Evolutionary conservation across 2,113 vertebrate genomes (phyloP).

Genomic region (Siniperca knerii): DNA sequence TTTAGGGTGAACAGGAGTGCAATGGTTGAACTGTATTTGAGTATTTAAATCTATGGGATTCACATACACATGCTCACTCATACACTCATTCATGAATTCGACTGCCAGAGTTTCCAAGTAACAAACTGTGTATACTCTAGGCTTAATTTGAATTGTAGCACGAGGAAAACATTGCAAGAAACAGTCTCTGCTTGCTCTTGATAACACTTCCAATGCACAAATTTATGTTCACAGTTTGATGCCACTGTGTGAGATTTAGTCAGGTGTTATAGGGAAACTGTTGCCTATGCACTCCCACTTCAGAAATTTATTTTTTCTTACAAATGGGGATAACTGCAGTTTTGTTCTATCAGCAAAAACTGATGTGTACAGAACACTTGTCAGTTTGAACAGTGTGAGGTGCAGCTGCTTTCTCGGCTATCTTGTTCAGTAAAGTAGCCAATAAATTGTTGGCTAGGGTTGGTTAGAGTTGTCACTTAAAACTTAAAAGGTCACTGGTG

Average conservation of each 20-base stretch:
- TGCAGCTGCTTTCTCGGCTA: constrained; percentile 10
- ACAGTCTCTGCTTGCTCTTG: background rate
- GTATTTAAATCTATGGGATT: background rate
- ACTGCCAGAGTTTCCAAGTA: background rate
- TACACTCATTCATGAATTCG: background rate
- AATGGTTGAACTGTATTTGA: background rate
- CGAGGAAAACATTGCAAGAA: background rate
- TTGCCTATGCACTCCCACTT: background rate
- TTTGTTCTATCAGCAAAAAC: background rate
- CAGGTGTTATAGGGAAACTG: background rate
- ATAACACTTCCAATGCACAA: background rate
- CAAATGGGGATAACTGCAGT: constrained; percentile 7
- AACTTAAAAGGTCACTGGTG: constrained; percentile 1
- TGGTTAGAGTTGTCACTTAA: constrained; percentile 17
- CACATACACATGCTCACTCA: background rate
- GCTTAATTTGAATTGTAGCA: constrained; percentile 3
- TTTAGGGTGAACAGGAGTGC: background rate
- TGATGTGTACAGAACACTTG: background rate
- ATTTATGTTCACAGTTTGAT: constrained; percentile 14
- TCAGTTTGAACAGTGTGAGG: background rate
- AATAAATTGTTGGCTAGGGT: background rate
- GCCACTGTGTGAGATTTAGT: constrained; percentile 15
- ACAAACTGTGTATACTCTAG: background rate
- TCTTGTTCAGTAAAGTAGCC: background rate
- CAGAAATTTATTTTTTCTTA: background rate